These are phyloP conservation scores for Xiphophorus hellerii DNA, from an alignment of 2,113 vertebrate genomes.

Conservation along the genomic window DNA sequence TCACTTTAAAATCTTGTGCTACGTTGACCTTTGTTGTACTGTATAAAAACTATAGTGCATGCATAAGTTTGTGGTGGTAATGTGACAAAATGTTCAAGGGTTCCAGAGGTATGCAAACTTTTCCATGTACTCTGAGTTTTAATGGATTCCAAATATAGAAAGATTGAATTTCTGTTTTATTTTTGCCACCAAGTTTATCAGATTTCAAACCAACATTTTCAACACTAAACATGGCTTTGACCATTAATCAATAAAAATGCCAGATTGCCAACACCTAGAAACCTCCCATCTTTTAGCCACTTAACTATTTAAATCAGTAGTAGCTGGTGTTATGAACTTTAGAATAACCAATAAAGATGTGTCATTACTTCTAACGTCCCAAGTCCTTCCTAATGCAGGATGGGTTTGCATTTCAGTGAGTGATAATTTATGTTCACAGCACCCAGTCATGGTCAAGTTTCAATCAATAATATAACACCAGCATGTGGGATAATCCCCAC, in stretches of 20 bases:
- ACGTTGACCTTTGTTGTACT: too few relatives aligned
- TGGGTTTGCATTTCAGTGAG: constrained; percentile 63
- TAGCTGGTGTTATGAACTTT: constrained; percentile 60
- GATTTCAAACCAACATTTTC: constrained; percentile 41
- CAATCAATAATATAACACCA: constrained; percentile 70
- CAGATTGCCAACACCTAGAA: constrained; percentile 60
- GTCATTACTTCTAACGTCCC: constrained; percentile 61
- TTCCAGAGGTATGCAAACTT: too few relatives aligned
- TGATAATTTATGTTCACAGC: constrained; percentile 78
- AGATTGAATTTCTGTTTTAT: constrained; percentile 44
- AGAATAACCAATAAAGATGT: constrained; percentile 59
- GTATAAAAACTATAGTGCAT: too few relatives aligned
- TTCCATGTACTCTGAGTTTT: constrained; percentile 20
- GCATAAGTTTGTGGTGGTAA: too few relatives aligned
- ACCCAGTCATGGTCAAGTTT: constrained; percentile 54
- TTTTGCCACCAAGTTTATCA: constrained; percentile 20
- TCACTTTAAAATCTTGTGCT: too few relatives aligned
- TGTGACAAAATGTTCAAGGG: too few relatives aligned
- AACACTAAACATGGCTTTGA: constrained; percentile 41
- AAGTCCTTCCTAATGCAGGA: constrained; percentile 46
- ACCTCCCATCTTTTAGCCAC: constrained; percentile 45
- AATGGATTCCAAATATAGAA: constrained; percentile 38
- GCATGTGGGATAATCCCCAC: constrained; percentile 27
- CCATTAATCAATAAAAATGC: constrained; percentile 56
- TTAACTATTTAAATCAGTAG: constrained; percentile 65